These are phyloP conservation scores for Melipona quadrifasciata DNA, from an alignment of 1,140 invertebrate species.

Conservation along the genomic window DNA sequence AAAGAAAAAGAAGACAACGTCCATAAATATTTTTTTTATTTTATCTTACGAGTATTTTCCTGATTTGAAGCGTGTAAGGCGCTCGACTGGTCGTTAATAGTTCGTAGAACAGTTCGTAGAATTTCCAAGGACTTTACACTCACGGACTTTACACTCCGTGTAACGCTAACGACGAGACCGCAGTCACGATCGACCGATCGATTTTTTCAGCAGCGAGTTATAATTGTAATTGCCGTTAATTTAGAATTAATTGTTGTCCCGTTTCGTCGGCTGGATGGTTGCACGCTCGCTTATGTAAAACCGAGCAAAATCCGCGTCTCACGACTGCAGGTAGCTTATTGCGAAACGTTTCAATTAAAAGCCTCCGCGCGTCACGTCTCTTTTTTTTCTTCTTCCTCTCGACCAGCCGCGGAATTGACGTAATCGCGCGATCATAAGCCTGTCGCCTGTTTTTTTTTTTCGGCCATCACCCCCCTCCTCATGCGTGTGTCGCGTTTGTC, in stretches of 20 bases:
- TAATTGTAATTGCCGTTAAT: not conserved
- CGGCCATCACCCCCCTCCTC: too few species aligned
- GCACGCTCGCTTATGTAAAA: not conserved
- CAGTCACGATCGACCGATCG: too few species aligned
- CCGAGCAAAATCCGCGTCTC: not conserved
- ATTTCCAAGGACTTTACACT: not conserved
- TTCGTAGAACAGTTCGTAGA: not conserved
- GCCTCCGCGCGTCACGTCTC: not conserved
- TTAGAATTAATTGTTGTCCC: not conserved
- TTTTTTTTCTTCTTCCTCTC: not conserved
- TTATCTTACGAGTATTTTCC: too few species aligned
- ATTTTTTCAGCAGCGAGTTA: not conserved
- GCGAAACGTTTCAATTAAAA: slow-evolving; percentile 21
- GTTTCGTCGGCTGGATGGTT: not conserved
- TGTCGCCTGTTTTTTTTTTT: not conserved
- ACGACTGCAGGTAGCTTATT: not conserved
- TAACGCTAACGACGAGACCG: too few species aligned
- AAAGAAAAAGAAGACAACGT: too few species aligned
- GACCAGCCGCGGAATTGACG: not conserved
- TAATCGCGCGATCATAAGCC: not conserved
- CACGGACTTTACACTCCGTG: too few species aligned
- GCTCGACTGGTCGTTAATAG: not conserved
- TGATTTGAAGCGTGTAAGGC: too few species aligned
- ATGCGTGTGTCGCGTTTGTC: too few species aligned
- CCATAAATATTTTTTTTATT: too few species aligned